phyloP scores from a whole-genome alignment of 2,113 vertebrate genomes.

The Eolophus roseicapilla region DNA sequence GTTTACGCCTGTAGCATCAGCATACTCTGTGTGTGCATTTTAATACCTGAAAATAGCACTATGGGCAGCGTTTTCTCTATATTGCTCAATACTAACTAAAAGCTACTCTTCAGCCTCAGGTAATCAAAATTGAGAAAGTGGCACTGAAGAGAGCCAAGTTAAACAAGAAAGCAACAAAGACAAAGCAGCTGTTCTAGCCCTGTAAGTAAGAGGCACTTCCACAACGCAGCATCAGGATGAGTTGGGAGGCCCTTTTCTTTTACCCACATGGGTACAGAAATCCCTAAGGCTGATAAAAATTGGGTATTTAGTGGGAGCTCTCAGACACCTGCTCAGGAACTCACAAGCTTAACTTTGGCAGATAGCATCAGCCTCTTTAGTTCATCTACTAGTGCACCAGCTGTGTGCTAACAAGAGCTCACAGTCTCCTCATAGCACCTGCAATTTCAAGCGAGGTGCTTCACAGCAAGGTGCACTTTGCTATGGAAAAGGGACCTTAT shows the following conservation, averaged over 20 bases:
- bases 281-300: background rate
- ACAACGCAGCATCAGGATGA: background rate
- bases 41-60: background rate
- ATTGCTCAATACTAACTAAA: background rate
- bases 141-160: background rate
- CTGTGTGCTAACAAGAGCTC: background rate
- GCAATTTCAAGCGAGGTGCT: background rate
- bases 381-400: background rate
- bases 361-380: background rate
- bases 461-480: background rate
- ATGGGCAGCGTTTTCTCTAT: background rate
- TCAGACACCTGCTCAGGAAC: background rate
- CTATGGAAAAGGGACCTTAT: background rate
- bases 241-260: background rate
- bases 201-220: background rate
- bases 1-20: slow-evolving; percentile 13
- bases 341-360: background rate
- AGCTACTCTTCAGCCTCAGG: background rate
- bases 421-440: background rate
- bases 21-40: background rate
- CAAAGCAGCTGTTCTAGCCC: background rate
- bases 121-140: background rate
- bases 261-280: background rate
- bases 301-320: background rate
- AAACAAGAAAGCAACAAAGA: background rate